Conservation (phyloP, 2,797 vertebrate genomes). For the Siniperca scherzeri region DNA sequence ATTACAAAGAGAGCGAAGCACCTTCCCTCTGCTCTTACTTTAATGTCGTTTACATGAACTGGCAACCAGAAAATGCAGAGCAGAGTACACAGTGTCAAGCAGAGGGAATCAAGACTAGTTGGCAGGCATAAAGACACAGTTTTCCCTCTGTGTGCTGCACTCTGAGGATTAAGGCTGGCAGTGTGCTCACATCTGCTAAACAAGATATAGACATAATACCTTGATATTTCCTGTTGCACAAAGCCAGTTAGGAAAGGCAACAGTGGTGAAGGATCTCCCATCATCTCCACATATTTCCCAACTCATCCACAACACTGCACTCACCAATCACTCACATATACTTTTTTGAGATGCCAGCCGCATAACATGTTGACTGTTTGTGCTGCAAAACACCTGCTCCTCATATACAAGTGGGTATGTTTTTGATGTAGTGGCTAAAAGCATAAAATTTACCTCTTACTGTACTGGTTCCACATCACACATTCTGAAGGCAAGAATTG, state of each 20-base stretch:
- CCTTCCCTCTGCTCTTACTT: slow-evolving; percentile 50
- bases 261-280: slow-evolving; percentile 20
- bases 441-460: slow-evolving; percentile 53
- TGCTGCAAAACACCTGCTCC: slow-evolving; percentile 46
- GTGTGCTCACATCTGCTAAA: slow-evolving; percentile 67
- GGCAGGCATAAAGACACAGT: slow-evolving; percentile 69
- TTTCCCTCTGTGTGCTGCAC: slow-evolving; percentile 61
- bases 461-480: slow-evolving; percentile 58
- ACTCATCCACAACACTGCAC: slow-evolving; percentile 13
- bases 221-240: slow-evolving; percentile 57
- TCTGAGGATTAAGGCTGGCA: slow-evolving; percentile 73
- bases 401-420: slow-evolving; percentile 13
- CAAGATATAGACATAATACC: slow-evolving; percentile 72
- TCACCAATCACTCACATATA: neutral
- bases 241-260: slow-evolving; percentile 35
- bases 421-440: slow-evolving; percentile 50
- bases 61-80: slow-evolving; percentile 62
- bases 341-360: neutral
- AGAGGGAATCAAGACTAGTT: slow-evolving; percentile 75
- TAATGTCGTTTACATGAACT: slow-evolving; percentile 58
- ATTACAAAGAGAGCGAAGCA: slow-evolving; percentile 54
- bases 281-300: slow-evolving; percentile 10
- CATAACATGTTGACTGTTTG: slow-evolving; percentile 18
- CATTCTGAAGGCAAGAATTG: slow-evolving; percentile 49
- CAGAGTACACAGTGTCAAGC: slow-evolving; percentile 56